Evolutionary conservation across 2,888 invertebrate species (phyloP), one percentile per base, ranked within the genome.

Genomic region (Cryptus viduatorius): DNA sequence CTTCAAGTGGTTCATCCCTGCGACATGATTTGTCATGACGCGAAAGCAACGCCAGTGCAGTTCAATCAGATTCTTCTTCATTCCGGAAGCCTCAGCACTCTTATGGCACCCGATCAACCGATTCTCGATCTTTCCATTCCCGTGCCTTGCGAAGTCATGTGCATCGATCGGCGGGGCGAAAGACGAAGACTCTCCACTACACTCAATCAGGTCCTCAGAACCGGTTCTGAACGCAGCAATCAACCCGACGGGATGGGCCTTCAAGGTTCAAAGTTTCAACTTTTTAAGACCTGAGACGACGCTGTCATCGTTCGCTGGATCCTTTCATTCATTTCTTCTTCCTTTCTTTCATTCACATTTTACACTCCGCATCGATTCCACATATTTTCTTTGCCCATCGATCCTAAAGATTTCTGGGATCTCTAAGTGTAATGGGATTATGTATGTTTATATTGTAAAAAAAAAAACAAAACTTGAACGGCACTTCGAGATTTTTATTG

Each of bases 391-490:
- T 37, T 14, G 10, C n/a, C 16, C 44, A n/a, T 50, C 29, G 10
- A 29, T 46, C 16, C 8, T 53, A 53, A 53, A 3, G 19, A 53
- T 19, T 48, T 73, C 8, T 16, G 29, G 14, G 14, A 69, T 71
- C 16, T 71, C 16, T 7, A 76, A 69, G 84, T 85, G 86, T 90
- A 89, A 91, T 90, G 87, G 88, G 88, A 89, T 90, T 91, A 88
- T 88, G 87, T 83, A 79, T 82, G 86, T 88, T 86, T 85, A 80
- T 85, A 86, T 80, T 80, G 69, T 83, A 81, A 85, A 85, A 86
- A 78, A 68, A n/a, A 37, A 72, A 86, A 24, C 24, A 86, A 79
- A 61, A 37, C 48, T 2, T 72, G 44, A 59, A 46, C 73, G 50
- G 69, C 85, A 73, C 77, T 61, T 46, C 80, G 81, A 78, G 82